Evolutionary conservation across 1,140 invertebrate genomes (phyloP), one percentile per base, ranked within the genome.

Genomic region (Euborellia annulipes): DNA sequence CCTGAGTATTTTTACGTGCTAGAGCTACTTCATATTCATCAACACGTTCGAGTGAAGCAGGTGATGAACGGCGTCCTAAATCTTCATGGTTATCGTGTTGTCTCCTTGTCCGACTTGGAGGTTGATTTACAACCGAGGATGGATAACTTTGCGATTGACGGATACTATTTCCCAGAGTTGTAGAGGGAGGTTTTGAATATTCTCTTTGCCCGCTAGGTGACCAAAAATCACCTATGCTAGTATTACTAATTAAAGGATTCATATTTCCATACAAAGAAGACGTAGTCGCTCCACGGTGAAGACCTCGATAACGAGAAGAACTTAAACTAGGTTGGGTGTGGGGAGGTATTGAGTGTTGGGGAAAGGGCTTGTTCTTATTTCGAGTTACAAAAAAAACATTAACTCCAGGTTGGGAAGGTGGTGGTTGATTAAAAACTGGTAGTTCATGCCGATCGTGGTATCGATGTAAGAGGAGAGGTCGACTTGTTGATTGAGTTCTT

Each of bases 71-170:
- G n/a, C 27, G 3, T 20, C 40, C 18, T 38, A 32, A 8, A 17
- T n/a, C 19, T 37, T 19, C 19, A 46, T n/a, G n/a, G n/a, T n/a
- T n/a, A n/a, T n/a, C n/a, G n/a, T n/a, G n/a, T n/a, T n/a, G n/a
- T n/a, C n/a, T n/a, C n/a, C n/a, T n/a, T n/a, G n/a, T n/a, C n/a
- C n/a, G n/a, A n/a, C n/a, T n/a, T n/a, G n/a, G n/a, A n/a, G n/a
- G 18, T 27, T 19, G 19, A 7, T 41, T 38, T 2, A 23, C 68
- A 66, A 3, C 47, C 17, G 49, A 47, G 36, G 62, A 62, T 0
- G 71, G 70, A 50, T 73, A 73, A 51, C 70, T 72, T 47, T 72
- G 70, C 0, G 71, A 73, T 2, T 68, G 52, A 43, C 69, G 63
- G 66, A 73, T 72, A 32, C 52, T 59, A 14, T 49, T 52, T n/a